Percentiles rank a stretch among this genome's conserved stretches.
These are phyloP conservation scores for Gastracanthus pulcherrimus DNA, from an alignment of 2,888 invertebrate genomes.

Conservation along the genomic window DNA sequence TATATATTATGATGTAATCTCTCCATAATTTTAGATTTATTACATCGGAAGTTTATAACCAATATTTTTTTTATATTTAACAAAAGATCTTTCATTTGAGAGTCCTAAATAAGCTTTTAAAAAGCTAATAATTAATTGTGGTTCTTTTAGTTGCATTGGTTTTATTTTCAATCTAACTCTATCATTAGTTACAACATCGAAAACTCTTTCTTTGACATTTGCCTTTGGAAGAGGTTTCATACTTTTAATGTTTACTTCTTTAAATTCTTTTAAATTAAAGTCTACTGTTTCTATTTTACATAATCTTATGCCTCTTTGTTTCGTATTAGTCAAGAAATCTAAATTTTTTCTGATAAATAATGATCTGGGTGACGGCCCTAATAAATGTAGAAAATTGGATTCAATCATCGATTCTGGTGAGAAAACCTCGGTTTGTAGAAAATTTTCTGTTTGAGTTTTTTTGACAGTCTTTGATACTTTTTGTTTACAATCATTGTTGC, in stretches of 20 bases:
- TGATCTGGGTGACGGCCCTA: conserved; percentile 61
- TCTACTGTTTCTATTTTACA: conserved; percentile 48
- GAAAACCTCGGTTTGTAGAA: not conserved
- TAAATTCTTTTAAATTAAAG: conserved; percentile 46
- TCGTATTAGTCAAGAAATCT: conserved; percentile 51
- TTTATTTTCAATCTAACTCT: conserved; percentile 65
- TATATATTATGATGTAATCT: too few species aligned
- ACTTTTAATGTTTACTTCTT: conserved; percentile 40
- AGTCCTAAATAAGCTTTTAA: conserved; percentile 67
- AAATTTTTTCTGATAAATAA: conserved; percentile 61
- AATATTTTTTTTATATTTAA: conserved; percentile 19
- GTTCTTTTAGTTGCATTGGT: conserved; percentile 66
- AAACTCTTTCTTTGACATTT: conserved; percentile 61
- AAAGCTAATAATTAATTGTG: conserved; percentile 67
- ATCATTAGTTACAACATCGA: conserved; percentile 68
- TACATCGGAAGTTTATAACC: not conserved
- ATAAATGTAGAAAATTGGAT: conserved; percentile 57
- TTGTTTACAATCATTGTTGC: conserved; percentile 6
- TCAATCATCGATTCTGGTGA: not conserved
- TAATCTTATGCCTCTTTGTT: conserved; percentile 45
- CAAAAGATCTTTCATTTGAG: conserved; percentile 36
- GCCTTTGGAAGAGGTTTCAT: conserved; percentile 38
- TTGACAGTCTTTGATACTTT: conserved; percentile 7
- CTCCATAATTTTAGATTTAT: too few species aligned
- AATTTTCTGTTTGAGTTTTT: not conserved